Conservation (phyloP, 53 echinoderm and acorn worm genomes). For the Luidia sarsii region DNA sequence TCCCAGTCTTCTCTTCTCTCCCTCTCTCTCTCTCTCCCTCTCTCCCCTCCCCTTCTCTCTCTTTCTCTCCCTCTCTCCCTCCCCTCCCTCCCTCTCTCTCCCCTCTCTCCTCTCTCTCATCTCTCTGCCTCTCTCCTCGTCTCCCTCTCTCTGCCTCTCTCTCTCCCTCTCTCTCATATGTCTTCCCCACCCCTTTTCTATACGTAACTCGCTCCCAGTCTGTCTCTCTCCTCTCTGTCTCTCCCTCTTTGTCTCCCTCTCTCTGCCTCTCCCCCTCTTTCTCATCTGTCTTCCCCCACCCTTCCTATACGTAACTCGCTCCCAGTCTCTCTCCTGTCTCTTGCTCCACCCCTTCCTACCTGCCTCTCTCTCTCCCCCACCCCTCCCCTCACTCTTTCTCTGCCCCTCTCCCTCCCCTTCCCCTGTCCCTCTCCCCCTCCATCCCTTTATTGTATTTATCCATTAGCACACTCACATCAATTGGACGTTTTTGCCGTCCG, state of each 20-base stretch:
- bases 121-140: neutral
- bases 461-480: no score
- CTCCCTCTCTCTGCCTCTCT: neutral
- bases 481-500: no score
- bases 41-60: neutral
- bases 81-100: neutral
- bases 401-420: neutral
- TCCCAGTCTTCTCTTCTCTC: neutral
- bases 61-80: neutral
- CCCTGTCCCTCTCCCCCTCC: no score
- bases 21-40: neutral
- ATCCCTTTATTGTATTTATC: no score
- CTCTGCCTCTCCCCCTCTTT: neutral
- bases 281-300: neutral
- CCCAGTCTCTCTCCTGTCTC: neutral
- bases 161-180: neutral
- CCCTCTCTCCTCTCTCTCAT: neutral
- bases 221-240: neutral
- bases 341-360: neutral
- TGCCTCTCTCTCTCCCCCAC: neutral
- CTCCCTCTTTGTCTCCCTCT: neutral
- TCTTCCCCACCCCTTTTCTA: no score
- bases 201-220: no score
- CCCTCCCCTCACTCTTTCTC: neutral
- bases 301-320: neutral